phyloP scores from a whole-genome alignment of 2,113 vertebrate species.

The Callipepla californica region DNA sequence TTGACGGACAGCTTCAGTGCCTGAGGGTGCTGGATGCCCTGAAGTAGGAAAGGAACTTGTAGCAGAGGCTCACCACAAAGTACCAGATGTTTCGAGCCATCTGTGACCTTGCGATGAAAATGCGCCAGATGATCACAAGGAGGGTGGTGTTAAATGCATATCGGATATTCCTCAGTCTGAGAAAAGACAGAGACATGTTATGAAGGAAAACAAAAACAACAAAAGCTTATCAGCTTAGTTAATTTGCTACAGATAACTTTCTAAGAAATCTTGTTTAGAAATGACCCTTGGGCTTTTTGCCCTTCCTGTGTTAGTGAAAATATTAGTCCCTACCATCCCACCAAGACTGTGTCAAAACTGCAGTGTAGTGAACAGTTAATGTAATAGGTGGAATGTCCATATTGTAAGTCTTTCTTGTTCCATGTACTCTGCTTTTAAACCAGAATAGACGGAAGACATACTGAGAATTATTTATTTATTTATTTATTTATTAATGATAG shows the following conservation, averaged over 20 bases:
- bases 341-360: neutral
- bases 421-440: neutral
- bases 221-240: neutral
- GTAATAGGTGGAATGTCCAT: neutral
- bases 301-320: neutral
- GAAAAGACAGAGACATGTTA: conserved; percentile 21
- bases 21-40: conserved; percentile 91
- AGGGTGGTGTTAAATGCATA: conserved; percentile 92
- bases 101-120: conserved; percentile 94
- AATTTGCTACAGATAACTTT: neutral
- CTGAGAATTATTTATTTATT: neutral
- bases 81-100: conserved; percentile 96
- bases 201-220: neutral
- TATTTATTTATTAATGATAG: neutral
- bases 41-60: conserved; percentile 96
- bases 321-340: neutral
- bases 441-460: neutral
- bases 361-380: neutral
- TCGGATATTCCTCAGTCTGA: conserved; percentile 91
- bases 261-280: neutral
- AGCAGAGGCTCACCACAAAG: conserved; percentile 96
- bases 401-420: neutral
- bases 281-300: neutral
- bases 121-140: conserved; percentile 92
- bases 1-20: conserved; percentile 74